phyloP scores from a whole-genome alignment of 2,888 invertebrate species.

The Falcaria lacertinaria region DNA sequence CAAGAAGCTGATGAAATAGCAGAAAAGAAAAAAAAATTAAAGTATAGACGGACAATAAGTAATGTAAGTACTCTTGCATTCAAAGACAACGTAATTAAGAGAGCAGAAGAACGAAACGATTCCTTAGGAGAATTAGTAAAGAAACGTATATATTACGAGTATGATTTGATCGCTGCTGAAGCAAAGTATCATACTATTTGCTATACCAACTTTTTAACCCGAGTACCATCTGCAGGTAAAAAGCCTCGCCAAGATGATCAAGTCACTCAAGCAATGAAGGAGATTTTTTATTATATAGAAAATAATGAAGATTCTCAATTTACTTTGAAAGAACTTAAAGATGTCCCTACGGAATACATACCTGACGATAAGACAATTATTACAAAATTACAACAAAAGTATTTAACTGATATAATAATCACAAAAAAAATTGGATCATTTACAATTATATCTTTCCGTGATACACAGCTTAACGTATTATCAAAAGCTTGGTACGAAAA shows the following conservation, averaged over 20 bases:
- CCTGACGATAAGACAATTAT: slow-evolving; percentile 37
- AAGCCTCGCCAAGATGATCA: slow-evolving; percentile 37
- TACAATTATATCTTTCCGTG: slow-evolving; percentile 39
- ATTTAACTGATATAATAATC: no score
- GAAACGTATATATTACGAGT: slow-evolving; percentile 26
- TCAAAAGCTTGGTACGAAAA: slow-evolving; percentile 39
- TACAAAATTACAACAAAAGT: slow-evolving; percentile 33
- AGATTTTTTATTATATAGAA: slow-evolving; percentile 45
- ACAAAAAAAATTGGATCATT: slow-evolving; percentile 31
- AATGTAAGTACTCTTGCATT: slow-evolving; percentile 37
- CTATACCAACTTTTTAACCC: slow-evolving; percentile 34
- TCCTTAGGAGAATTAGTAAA: slow-evolving; percentile 34
- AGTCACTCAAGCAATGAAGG: slow-evolving; percentile 41
- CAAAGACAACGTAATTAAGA: slow-evolving; percentile 38
- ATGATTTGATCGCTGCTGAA: slow-evolving; percentile 35
- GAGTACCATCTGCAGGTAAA: slow-evolving; percentile 30
- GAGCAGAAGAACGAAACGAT: slow-evolving; percentile 39
- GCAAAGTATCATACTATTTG: slow-evolving; percentile 42
- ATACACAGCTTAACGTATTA: slow-evolving; percentile 34
- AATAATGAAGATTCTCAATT: no score
- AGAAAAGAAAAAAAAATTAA: slow-evolving; percentile 33
- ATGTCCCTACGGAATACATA: slow-evolving; percentile 32
- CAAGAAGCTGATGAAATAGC: slow-evolving; percentile 33
- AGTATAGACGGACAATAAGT: slow-evolving; percentile 33
- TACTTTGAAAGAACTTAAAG: no score